A percentile compares a stretch with the other conserved stretches of the same genome.
Evolutionary conservation across 2,113 vertebrate species (phyloP).

Genomic region (Cephalopterus ornatus): DNA sequence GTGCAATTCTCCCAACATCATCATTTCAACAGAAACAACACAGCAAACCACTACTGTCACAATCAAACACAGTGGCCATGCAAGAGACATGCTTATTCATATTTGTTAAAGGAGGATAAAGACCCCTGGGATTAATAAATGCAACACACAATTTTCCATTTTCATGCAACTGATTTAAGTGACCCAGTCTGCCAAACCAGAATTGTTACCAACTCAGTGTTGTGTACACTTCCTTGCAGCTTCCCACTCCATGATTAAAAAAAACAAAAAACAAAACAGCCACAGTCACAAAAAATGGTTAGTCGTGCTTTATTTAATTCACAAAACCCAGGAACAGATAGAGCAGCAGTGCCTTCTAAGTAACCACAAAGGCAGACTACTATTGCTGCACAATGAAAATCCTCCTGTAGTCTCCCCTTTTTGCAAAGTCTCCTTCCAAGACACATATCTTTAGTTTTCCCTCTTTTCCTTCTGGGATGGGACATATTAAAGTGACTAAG

Average conservation of each 20-base stretch:
- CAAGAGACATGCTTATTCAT: not conserved
- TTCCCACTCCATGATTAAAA: not conserved
- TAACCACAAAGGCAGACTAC: not conserved
- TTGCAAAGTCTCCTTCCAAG: not conserved
- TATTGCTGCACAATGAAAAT: not conserved
- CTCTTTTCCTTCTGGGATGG: not conserved
- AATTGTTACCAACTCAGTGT: not conserved
- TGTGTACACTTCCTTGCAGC: not conserved
- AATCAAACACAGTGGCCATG: not conserved
- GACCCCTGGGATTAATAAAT: not conserved
- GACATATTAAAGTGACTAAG: not conserved
- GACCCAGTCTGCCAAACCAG: not conserved
- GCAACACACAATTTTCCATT: not conserved
- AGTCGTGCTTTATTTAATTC: not conserved
- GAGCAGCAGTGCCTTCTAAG: not conserved
- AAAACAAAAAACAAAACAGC: not conserved
- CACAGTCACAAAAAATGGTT: not conserved
- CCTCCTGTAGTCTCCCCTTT: not conserved
- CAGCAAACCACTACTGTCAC: not conserved
- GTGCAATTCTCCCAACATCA: not conserved
- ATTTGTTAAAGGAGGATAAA: not conserved
- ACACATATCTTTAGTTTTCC: not conserved
- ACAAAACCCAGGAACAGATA: not conserved
- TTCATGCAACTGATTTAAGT: not conserved
- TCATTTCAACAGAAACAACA: not conserved